These are phyloP conservation scores for Cantharis flavilabris DNA, from an alignment of 2,888 invertebrate species.

Conservation along the genomic window DNA sequence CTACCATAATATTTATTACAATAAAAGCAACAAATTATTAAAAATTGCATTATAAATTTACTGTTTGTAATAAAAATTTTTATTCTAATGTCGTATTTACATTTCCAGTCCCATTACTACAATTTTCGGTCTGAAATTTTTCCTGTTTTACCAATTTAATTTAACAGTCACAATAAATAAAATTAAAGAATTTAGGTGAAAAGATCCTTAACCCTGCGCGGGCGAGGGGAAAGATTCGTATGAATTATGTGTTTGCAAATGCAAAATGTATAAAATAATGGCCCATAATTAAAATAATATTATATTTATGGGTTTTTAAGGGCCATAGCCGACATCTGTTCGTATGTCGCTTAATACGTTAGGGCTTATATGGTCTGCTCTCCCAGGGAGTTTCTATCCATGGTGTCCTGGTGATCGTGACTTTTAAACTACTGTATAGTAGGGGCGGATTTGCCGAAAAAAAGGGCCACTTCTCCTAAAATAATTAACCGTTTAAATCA, in stretches of 20 bases:
- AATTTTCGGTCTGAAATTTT: not conserved
- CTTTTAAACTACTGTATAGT: not conserved
- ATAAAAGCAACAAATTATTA: not conserved
- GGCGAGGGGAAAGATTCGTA: not conserved
- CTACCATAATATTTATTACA: not conserved
- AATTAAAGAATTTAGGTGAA: not conserved
- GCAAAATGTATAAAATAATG: not conserved
- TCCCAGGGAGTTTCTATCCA: slow-evolving; percentile 18
- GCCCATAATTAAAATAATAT: not conserved
- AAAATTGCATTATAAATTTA: not conserved
- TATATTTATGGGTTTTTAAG: slow-evolving; percentile 15
- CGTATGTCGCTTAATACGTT: slow-evolving; percentile 3
- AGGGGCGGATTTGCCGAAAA: not conserved
- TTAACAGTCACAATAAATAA: not conserved
- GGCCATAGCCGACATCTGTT: slow-evolving; percentile 15
- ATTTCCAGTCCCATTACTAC: not conserved
- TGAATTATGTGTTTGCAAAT: not conserved
- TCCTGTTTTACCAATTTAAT: not conserved
- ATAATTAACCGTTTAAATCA: too few species aligned
- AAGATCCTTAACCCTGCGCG: not conserved
- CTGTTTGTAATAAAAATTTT: not conserved
- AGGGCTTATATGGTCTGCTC: slow-evolving; percentile 7
- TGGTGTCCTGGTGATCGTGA: slow-evolving; percentile 7
- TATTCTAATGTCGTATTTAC: not conserved
- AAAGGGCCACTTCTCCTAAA: too few species aligned